Evolutionary conservation across 2,797 vertebrate genomes (phyloP), one percentile per base, ranked within the genome.

Genomic region (Oreochromis mossambicus): DNA sequence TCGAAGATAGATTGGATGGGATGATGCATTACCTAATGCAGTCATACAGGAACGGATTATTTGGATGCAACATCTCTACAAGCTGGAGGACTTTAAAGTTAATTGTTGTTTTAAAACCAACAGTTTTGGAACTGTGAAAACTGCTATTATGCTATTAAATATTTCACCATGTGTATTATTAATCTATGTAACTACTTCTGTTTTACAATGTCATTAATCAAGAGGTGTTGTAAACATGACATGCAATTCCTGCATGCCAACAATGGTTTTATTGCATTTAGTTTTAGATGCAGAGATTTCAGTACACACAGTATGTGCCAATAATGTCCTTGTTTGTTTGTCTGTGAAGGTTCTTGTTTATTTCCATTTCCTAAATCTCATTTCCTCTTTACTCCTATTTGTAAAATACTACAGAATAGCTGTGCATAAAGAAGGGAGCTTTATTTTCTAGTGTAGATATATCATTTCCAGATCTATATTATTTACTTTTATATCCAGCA

Each of bases 201-300:
- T 1, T 84, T 79, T 21, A 83, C 29, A 73, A 43, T 34, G 36
- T 68, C n/a, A 78, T 56, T 21, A 34, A 56, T 58, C 14, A 32
- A 19, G 15, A 8, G 8, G 8, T 17, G 80, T 2, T 70, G 51
- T 81, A 54, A 82, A 80, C 10, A 58, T 34, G 15, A 32, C 56
- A 17, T 29, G 15, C 5, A 34, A 24, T 12, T 41, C 3, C 8
- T 52, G 1, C 15, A 43, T 21, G 15, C 14, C 11, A 66, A 36
- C 8, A 58, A 26, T n/a, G 11, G 5, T 36, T 84, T 81, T 61
- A 84, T 80, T 68, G 50, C 36, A 61, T 80, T 51, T 68, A 68
- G 66, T n/a, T 79, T 63, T 48, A 52, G 10, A 77, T 77, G 7
- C 10, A 11, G 17, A 17, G 73, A 17, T 75, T 51, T 50, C 0